Evolutionary conservation across 2,113 vertebrate genomes (phyloP).

Genomic region (Crotalus horridus): DNA sequence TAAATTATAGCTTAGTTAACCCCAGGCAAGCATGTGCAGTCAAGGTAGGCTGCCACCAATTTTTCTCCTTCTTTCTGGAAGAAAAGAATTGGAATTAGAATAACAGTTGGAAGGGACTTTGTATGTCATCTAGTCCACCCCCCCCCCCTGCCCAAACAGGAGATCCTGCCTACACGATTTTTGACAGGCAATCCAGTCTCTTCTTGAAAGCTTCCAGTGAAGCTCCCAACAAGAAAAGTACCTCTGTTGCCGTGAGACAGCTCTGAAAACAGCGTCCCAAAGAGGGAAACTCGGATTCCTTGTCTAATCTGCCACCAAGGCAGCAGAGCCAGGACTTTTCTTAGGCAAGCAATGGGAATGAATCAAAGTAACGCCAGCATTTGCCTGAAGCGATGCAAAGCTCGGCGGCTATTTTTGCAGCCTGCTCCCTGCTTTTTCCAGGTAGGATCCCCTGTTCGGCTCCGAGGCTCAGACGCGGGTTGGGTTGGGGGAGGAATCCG

Average conservation of each 20-base stretch:
- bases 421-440: neutral
- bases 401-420: neutral
- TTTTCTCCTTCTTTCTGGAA: neutral
- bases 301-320: neutral
- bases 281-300: neutral
- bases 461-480: neutral
- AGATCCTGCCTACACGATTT: too few species aligned
- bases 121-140: too few species aligned
- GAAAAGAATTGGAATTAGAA: too few species aligned
- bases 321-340: neutral
- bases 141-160: too few species aligned
- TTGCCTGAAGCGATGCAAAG: neutral
- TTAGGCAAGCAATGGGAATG: neutral
- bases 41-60: neutral
- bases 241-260: neutral
- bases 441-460: neutral
- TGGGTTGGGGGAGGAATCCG: neutral
- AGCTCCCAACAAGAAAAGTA: neutral
- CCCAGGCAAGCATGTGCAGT: neutral
- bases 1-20: neutral
- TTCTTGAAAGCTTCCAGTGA: too few species aligned
- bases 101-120: too few species aligned
- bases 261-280: neutral
- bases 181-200: too few species aligned
- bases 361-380: neutral